phyloP scores from a whole-genome alignment of 2,113 vertebrate genomes.

The Aptenodytes forsteri region DNA sequence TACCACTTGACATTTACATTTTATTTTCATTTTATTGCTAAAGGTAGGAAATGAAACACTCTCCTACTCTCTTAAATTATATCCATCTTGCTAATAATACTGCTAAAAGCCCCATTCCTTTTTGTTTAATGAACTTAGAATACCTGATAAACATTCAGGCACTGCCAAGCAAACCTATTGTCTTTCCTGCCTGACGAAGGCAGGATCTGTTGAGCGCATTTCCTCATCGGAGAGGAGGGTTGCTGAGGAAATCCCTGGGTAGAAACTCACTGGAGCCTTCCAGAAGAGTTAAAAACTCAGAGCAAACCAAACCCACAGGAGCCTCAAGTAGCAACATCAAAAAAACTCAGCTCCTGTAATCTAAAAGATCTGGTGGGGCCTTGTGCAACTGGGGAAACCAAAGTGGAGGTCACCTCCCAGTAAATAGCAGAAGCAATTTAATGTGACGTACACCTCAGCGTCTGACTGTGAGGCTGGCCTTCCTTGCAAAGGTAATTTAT shows the following conservation, averaged over 20 bases:
- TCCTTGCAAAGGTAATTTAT: background rate
- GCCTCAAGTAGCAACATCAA: background rate
- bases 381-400: background rate
- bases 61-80: conserved; percentile 32
- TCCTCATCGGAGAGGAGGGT: background rate
- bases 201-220: background rate
- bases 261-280: background rate
- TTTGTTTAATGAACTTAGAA: conserved; percentile 31
- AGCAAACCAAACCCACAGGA: background rate
- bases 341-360: background rate
- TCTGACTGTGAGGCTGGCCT: background rate
- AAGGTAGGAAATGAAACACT: conserved; percentile 46
- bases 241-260: background rate
- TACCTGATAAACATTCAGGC: conserved; percentile 6
- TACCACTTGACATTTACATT: conserved; percentile 58
- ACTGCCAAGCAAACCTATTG: background rate
- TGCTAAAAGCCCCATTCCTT: conserved; percentile 7
- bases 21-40: conserved; percentile 51
- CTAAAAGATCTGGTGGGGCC: background rate
- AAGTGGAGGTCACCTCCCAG: background rate
- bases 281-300: background rate
- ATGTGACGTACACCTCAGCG: background rate
- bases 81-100: conserved; percentile 44
- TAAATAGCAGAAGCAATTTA: background rate
- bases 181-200: background rate